Evolutionary conservation across 2,797 vertebrate genomes (phyloP).

Genomic region (Ptychobarbus kaznakovi): DNA sequence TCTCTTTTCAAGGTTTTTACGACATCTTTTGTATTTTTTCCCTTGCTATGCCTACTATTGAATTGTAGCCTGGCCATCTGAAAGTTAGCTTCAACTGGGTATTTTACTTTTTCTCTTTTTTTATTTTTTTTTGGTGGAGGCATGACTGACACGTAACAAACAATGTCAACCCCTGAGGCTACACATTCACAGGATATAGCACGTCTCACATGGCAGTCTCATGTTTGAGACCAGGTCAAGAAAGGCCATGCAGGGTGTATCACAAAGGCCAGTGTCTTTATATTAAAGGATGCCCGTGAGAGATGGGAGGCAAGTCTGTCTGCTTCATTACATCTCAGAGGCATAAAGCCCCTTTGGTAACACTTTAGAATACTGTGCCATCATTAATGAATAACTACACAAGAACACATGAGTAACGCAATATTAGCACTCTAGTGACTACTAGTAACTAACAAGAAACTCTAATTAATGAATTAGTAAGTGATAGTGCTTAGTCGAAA

Average conservation of each 20-base stretch:
- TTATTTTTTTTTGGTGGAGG: neutral
- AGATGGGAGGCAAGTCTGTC: constrained; percentile 44
- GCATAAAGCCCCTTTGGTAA: constrained; percentile 45
- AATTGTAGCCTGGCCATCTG: neutral
- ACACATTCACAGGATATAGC: constrained; percentile 9
- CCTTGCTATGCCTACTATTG: neutral
- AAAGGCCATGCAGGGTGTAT: constrained; percentile 26
- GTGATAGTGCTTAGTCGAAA: too few species aligned
- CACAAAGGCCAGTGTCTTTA: constrained; percentile 36
- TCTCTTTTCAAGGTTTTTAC: neutral
- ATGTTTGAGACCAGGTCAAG: neutral
- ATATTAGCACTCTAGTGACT: too few species aligned
- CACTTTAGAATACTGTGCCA: too few species aligned
- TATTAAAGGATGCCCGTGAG: constrained; percentile 61
- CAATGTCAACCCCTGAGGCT: constrained; percentile 8
- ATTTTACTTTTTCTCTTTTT: too few species aligned
- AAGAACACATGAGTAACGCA: too few species aligned
- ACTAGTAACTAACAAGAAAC: too few species aligned
- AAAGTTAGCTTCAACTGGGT: neutral
- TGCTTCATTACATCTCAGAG: constrained; percentile 47
- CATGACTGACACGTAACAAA: constrained; percentile 1
- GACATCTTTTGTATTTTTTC: neutral
- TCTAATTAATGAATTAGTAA: too few species aligned
- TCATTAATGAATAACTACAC: too few species aligned
- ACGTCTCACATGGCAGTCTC: constrained; percentile 5